Conservation (phyloP, 2,113 vertebrate species). For the Tachycineta bicolor region DNA sequence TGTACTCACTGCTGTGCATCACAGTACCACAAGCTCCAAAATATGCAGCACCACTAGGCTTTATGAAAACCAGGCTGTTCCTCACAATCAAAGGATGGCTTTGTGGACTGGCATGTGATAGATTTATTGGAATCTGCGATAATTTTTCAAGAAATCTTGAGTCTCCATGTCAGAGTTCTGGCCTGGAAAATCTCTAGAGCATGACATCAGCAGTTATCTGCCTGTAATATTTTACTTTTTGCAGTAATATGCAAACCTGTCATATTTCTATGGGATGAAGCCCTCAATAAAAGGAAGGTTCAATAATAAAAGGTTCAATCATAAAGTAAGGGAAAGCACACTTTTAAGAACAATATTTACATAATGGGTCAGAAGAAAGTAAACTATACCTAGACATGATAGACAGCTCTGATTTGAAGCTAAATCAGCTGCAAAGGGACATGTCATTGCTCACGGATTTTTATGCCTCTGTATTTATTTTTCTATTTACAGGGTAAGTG, state of each 20-base stretch:
- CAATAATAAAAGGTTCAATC: background rate
- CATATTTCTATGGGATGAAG: background rate
- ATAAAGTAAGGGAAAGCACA: background rate
- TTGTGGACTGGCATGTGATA: background rate
- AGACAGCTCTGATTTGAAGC: background rate
- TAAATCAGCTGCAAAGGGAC: background rate
- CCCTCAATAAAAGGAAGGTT: background rate
- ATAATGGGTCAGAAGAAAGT: background rate
- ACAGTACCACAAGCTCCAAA: background rate
- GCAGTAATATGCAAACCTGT: background rate
- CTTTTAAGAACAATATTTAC: background rate
- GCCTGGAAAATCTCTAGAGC: background rate
- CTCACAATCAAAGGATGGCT: background rate
- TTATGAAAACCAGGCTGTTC: background rate
- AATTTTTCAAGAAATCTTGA: background rate
- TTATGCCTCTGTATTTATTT: slow-evolving; percentile 13
- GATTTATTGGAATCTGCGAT: background rate
- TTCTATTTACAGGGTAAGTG: slow-evolving; percentile 8
- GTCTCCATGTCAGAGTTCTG: background rate
- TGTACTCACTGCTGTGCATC: background rate
- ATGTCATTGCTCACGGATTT: background rate
- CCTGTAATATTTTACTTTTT: background rate
- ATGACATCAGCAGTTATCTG: background rate
- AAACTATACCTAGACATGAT: background rate
- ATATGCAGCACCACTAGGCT: background rate